phyloP scores from a whole-genome alignment of 2,888 invertebrate genomes.

The Drosophila putrida region DNA sequence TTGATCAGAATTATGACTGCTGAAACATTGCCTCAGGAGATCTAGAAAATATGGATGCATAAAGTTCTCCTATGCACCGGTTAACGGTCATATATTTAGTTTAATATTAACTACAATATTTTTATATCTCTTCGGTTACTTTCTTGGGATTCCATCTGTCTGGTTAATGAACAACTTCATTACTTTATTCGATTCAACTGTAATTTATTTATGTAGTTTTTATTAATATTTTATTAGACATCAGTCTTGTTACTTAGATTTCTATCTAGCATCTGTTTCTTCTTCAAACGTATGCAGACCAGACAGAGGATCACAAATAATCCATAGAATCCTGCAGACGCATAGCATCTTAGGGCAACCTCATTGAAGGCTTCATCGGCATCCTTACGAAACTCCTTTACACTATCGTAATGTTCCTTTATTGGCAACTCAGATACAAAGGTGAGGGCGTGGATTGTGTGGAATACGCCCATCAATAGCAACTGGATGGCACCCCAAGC shows the following conservation, averaged over 20 bases:
- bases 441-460: constrained; percentile 21
- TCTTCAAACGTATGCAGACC: constrained; percentile 15
- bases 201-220: too few relatives aligned
- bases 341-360: constrained; percentile 48
- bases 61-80: neutral
- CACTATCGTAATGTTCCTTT: accelerated
- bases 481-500: constrained; percentile 61
- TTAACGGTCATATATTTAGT: neutral
- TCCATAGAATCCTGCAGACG: constrained; percentile 34
- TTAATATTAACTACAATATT: too few relatives aligned
- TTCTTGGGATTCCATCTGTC: too few relatives aligned
- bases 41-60: constrained; percentile 12
- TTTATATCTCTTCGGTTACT: too few relatives aligned
- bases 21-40: constrained; percentile 18
- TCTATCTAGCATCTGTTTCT: neutral
- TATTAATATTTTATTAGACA: neutral
- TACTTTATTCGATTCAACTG: too few relatives aligned
- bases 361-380: constrained; percentile 27
- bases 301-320: constrained; percentile 19
- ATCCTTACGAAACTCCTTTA: constrained; percentile 25
- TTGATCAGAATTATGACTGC: constrained; percentile 29
- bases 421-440: constrained; percentile 35
- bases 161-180: too few relatives aligned
- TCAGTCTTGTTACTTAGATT: neutral
- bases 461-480: constrained; percentile 50